These are phyloP conservation scores for Sebastes minor DNA, from an alignment of 2,797 vertebrate species.

Conservation along the genomic window DNA sequence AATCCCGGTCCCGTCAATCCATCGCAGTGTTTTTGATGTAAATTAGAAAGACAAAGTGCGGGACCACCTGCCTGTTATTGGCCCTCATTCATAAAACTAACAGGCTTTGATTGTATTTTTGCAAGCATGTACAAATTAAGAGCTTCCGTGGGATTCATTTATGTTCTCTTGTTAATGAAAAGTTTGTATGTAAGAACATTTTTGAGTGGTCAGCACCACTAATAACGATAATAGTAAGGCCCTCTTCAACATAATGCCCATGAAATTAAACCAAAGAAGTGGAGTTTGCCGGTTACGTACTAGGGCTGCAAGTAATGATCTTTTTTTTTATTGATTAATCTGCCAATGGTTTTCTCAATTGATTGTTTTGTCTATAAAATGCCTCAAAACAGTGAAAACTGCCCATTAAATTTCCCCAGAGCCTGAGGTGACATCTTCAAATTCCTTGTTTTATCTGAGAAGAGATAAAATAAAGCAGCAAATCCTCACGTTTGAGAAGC, in stretches of 20 bases:
- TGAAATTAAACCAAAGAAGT: not conserved
- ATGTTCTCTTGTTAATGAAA: not conserved
- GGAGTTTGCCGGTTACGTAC: not conserved
- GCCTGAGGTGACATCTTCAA: not conserved
- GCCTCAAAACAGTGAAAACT: not conserved
- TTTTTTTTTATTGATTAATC: not conserved
- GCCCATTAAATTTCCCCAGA: not conserved
- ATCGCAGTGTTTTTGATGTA: conserved; percentile 3
- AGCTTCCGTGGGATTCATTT: not conserved
- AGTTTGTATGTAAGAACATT: not conserved
- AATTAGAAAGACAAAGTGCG: not conserved
- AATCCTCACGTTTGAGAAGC: not conserved
- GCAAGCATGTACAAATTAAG: not conserved
- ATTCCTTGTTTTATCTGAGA: not conserved
- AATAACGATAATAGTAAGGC: not conserved
- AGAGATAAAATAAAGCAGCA: not conserved
- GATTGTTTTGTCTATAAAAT: not conserved
- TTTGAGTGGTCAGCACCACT: not conserved
- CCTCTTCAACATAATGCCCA: not conserved
- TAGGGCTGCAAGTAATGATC: not conserved
- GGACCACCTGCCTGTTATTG: not conserved
- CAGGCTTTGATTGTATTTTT: not conserved
- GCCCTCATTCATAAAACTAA: not conserved
- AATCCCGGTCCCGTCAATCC: conserved; percentile 23
- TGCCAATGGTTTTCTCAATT: not conserved